Percentiles rank a stretch among this genome's conserved stretches.
Conservation (phyloP, 1,140 invertebrate genomes). For the Lerema accius region DNA sequence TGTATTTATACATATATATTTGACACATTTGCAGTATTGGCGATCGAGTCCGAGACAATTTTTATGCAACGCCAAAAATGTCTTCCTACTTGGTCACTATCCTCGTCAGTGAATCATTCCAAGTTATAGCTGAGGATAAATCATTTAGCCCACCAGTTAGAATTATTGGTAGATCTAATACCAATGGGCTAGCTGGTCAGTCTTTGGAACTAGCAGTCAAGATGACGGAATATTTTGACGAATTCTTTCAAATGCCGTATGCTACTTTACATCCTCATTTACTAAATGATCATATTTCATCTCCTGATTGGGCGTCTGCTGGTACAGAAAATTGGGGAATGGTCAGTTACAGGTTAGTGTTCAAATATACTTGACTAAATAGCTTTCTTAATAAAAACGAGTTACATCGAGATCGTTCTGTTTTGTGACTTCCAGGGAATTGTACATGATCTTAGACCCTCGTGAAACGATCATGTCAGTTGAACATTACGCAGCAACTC, state of each 20-base stretch:
- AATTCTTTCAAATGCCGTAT: slow-evolving; percentile 73
- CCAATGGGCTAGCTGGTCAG: slow-evolving; percentile 85
- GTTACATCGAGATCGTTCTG: neutral
- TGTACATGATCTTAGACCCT: slow-evolving; percentile 82
- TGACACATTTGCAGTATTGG: too few relatives aligned
- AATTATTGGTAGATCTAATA: slow-evolving; percentile 83
- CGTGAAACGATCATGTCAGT: slow-evolving; percentile 73
- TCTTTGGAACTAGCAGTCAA: slow-evolving; percentile 60
- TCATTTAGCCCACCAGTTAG: slow-evolving; percentile 62
- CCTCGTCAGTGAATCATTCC: slow-evolving; percentile 78
- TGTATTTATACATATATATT: too few relatives aligned
- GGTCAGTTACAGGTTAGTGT: slow-evolving; percentile 85
- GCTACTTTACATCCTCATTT: slow-evolving; percentile 65
- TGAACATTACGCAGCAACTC: slow-evolving; percentile 81
- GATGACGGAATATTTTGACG: slow-evolving; percentile 74
- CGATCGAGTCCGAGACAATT: slow-evolving; percentile 51
- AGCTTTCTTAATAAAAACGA: slow-evolving; percentile 5
- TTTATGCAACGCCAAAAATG: slow-evolving; percentile 86
- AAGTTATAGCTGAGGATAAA: slow-evolving; percentile 60
- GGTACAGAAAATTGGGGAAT: slow-evolving; percentile 87
- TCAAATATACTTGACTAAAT: neutral
- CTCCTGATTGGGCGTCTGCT: slow-evolving; percentile 88
- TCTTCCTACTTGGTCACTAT: slow-evolving; percentile 93
- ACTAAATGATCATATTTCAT: slow-evolving; percentile 85
- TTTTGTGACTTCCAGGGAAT: slow-evolving; percentile 80